Conservation (phyloP, 2,797 vertebrate species). For the Sebastes steindachneri region DNA sequence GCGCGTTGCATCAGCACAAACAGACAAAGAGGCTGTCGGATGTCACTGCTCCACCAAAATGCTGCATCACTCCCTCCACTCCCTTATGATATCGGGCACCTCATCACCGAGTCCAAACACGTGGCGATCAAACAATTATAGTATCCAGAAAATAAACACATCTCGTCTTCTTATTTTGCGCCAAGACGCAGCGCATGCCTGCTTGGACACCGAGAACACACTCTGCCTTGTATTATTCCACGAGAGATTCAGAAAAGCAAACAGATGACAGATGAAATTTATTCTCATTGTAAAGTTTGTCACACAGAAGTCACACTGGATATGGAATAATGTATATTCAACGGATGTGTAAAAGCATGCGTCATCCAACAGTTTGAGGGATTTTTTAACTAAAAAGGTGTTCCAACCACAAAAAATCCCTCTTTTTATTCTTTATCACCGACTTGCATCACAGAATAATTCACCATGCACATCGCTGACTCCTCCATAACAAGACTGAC, state of each 20-base stretch:
- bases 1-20: constrained; percentile 65
- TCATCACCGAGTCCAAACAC: constrained; percentile 2
- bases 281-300: neutral
- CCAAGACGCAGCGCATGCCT: neutral
- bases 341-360: neutral
- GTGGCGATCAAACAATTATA: constrained; percentile 20
- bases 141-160: neutral
- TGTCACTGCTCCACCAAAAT: constrained; percentile 54
- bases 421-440: neutral
- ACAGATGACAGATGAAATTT: neutral
- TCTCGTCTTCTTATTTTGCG: neutral
- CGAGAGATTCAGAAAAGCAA: neutral
- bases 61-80: constrained; percentile 70
- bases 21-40: constrained; percentile 74
- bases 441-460: neutral
- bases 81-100: neutral
- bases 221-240: neutral
- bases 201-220: neutral
- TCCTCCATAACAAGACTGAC: constrained; percentile 24
- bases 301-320: too few relatives aligned
- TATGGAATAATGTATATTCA: neutral
- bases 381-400: neutral
- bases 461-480: neutral
- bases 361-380: neutral
- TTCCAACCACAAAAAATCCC: neutral